Base-by-base conservation (phyloP, 2,797 vertebrate genomes). In the Spatula versicolor region DNA sequence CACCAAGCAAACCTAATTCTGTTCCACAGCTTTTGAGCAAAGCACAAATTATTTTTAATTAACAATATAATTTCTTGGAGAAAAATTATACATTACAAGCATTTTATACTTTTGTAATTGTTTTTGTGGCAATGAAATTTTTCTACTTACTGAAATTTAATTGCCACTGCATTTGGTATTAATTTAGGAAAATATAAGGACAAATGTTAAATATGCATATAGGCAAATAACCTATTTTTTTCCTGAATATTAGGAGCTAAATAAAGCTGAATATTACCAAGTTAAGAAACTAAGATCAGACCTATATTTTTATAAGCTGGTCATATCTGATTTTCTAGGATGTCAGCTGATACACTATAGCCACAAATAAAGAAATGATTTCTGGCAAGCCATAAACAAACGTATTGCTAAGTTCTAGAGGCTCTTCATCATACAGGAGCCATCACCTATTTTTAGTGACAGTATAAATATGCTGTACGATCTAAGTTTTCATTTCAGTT, bases 371-470 rank as follows among this genome's bases (percentile, higher is more conserved):
- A 73, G 33, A 78, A 41, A 73, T 69, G 0, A 59, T 39, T 86
- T 73, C 37, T 85, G 23, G 5, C 9, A 69, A 62, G 22, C 16
- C 7, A 73, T 88, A 59, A 9, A 7, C 48, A 73, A 86, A 41
- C 28, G 3, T 7, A n/a, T 10, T 71, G 46, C 13, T 88, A 72
- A 37, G 0, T 0, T 60, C 15, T 41, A 10, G 12, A 68, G 15
- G 79, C 19, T 74, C 7, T 26, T 74, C 19, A 35, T 37, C 3
- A 0, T 12, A 50, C 28, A 25, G 28, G 88, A 64, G 52, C 30
- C 4, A 56, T 45, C 8, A 17, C 13, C 4, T 22, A 1, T 86
- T 86, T 85, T 86, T 37, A 81, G 7, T 23, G 30, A 19, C 35
- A 45, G 1, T 31, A 11, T 37, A 46, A 30, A 46, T 81, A 16